Conservation (phyloP, 1,140 invertebrate species). For the Solenopsis fugax region DNA sequence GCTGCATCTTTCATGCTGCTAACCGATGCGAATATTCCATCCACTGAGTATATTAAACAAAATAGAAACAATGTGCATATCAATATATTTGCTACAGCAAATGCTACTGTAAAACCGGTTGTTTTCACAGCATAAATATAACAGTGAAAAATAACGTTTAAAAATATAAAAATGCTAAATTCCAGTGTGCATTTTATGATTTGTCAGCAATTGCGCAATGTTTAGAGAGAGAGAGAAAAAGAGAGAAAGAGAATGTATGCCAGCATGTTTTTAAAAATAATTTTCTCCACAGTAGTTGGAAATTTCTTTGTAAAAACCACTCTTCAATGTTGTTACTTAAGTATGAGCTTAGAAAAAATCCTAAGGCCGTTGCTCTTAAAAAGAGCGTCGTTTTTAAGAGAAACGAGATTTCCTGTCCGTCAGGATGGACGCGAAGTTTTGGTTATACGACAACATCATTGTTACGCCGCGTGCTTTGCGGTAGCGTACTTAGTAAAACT, state of each 20-base stretch:
- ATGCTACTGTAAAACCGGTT: not conserved
- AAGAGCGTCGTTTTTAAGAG: slow-evolving; percentile 47
- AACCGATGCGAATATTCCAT: not conserved
- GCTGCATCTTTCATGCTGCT: slow-evolving; percentile 1
- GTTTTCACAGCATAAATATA: slow-evolving; percentile 22
- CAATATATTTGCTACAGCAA: slow-evolving; percentile 8
- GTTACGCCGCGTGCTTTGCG: slow-evolving; percentile 48
- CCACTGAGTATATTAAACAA: slow-evolving; percentile 24
- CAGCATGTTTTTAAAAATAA: not conserved
- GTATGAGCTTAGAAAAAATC: slow-evolving; percentile 27
- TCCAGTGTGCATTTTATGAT: not conserved
- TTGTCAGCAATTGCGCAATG: not conserved
- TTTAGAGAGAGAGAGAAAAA: not conserved
- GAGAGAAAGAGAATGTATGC: not conserved
- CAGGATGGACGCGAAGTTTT: slow-evolving; percentile 45
- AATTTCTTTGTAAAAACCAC: not conserved
- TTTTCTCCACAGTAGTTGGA: not conserved
- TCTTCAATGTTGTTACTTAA: slow-evolving; percentile 16
- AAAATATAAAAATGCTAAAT: slow-evolving; percentile 1
- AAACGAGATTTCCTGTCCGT: slow-evolving; percentile 26
- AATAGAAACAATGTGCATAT: slow-evolving; percentile 6
- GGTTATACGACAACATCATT: slow-evolving; percentile 59
- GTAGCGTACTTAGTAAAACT: slow-evolving; percentile 43
- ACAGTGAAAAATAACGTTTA: not conserved
- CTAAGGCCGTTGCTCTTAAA: slow-evolving; percentile 15